Base-by-base conservation (phyloP, 2,113 vertebrate species). In the Semnornis frantzii region DNA sequence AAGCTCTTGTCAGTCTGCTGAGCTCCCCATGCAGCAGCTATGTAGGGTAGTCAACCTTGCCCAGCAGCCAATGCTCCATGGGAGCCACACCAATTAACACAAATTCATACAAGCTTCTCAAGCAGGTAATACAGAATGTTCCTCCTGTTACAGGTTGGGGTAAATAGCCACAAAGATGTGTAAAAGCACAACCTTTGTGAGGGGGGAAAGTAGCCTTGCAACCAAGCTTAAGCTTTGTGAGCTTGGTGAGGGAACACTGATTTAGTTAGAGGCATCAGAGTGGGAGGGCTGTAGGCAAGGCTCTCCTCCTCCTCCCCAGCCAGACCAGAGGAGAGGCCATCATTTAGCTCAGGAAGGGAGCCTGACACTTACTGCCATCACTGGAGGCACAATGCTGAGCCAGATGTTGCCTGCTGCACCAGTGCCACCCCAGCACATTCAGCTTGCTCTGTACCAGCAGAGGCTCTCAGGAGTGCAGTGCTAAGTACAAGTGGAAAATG, bases 401-500 rank as follows among this genome's bases (percentile, higher is more conserved):
- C 93, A 94, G 91, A 50, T 10, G 93, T 78, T 87, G 12, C 64
- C 87, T 90, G 85, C 27, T 94, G 17, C 30, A 21, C 42, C 54
- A 75, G n/a, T 94, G 65, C 80, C 91, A 92, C 82, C 54, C n/a
- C 72, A 88, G 50, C 44, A 91, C 12, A 83, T 86, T 91, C 62
- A 72, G n/a, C 54, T 50, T 76, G 91, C 78, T 92, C 91, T 94
- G 90, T 91, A 86, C 85, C 72, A 91, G 91, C 91, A 94, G 58
- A 72, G 16, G 81, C 75, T 88, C 34, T 81, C 30, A 78, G 72
- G 60, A 94, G 58, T 72, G 48, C 31, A 68, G 65, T 75, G 85
- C 82, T 90, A 91, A 95, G 89, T 44, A 85, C 48, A 93, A 96
- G 86, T 86, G 85, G 89, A 94, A 97, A 97, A 96, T 91, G 87